phyloP scores from a whole-genome alignment of 2,888 invertebrate species.

The Ethmia dodecea region DNA sequence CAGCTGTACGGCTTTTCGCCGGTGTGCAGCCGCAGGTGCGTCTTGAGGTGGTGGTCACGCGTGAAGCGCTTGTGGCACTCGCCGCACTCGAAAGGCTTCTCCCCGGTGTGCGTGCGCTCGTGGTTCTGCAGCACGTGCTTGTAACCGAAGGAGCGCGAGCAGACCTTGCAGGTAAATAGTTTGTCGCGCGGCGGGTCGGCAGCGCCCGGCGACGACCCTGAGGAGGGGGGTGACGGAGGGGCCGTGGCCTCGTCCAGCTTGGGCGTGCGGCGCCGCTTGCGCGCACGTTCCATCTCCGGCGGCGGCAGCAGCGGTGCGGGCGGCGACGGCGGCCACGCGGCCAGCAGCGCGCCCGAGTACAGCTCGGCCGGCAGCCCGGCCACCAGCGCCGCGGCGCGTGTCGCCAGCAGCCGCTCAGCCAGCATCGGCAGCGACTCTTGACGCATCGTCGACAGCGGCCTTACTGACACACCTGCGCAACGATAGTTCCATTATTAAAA shows the following conservation, averaged over 20 bases:
- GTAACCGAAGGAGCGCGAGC: constrained; percentile 93
- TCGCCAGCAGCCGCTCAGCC: constrained; percentile 74
- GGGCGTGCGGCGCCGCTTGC: constrained; percentile 66
- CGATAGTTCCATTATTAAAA: constrained; percentile 5
- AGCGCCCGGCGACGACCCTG: constrained; percentile 69
- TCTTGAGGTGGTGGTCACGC: constrained; percentile 94
- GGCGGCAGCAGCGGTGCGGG: constrained; percentile 76
- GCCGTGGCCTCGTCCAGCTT: constrained; percentile 62
- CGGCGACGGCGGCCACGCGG: constrained; percentile 75
- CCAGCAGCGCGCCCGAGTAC: constrained; percentile 80
- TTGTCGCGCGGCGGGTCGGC: constrained; percentile 82
- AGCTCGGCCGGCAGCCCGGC: constrained; percentile 79
- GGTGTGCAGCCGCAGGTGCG: constrained; percentile 94
- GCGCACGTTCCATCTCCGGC: constrained; percentile 57
- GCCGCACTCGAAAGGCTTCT: constrained; percentile 95
- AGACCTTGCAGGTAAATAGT: constrained; percentile 92
- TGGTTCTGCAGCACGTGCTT: constrained; percentile 97
- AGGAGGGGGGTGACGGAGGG: constrained; percentile 63
- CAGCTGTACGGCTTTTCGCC: constrained; percentile 96
- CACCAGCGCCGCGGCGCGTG: constrained; percentile 68
- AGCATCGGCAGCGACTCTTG: constrained; percentile 69
- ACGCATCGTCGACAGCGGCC: constrained; percentile 69
- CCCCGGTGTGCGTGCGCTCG: constrained; percentile 95
- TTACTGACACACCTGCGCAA: constrained; percentile 67
- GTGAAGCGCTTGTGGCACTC: constrained; percentile 96